Base-by-base conservation (phyloP, 2,797 vertebrate species). In the Manis crassicaudata region DNA sequence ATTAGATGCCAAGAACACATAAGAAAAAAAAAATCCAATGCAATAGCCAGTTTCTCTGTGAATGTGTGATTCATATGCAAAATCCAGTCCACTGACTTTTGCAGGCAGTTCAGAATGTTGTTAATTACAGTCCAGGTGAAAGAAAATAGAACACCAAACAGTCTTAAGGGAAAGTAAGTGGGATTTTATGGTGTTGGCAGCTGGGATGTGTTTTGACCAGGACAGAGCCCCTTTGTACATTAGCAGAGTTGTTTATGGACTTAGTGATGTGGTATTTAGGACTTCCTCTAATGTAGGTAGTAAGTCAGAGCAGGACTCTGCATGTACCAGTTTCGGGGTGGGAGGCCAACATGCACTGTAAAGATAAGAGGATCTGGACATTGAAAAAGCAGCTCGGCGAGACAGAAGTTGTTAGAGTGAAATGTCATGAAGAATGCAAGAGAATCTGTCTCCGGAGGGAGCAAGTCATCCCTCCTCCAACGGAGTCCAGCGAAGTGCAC, bases 121-220 rank as follows among this genome's bases (percentile, higher is more conserved):
- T 95, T 93, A 96, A 94, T 96, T 96, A 97, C 27, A 97, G 88
- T 89, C 32, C 87, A 86, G 43, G 67, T 46, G 76, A 92, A 98
- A 97, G 77, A 17, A 77, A 89, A 89, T 90, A 95, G 96, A 94
- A 40, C 95, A 96, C 82, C 54, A 95, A 16, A 54, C 94, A 93
- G 29, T 97, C 96, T 76, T 52, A 96, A 93, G 83, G 77, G 75
- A 94, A 97, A 54, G n/a, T 87, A 88, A 97, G 82, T 70, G 20
- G 56, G 92, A 92, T 88, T 60, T 77, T 77, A 84, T 76, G 88
- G 70, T 52, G 5, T 20, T 92, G 76, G 92, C 32, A 95, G 95
- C 73, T 6, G 50, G 21, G 21, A 60, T 85, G 58, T 68, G 88
- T 92, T 81, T 21, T 46, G 16, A 93, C 70, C 80, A n/a, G 63